phyloP scores from a whole-genome alignment of 2,888 invertebrate species.

The Volucella bombylans region DNA sequence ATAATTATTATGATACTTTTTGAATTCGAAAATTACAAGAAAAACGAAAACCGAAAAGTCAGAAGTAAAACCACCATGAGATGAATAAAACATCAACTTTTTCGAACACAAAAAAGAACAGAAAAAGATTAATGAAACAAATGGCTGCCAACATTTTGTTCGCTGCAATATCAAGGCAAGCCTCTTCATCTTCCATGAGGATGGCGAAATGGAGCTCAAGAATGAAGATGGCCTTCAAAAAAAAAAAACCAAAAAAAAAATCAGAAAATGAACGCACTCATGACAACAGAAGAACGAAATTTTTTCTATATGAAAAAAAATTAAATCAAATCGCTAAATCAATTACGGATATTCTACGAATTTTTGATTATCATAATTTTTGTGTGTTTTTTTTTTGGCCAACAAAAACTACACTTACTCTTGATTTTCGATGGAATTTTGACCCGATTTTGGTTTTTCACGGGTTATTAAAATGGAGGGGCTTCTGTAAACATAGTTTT shows the following conservation, averaged over 20 bases:
- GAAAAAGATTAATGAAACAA: slow-evolving; percentile 17
- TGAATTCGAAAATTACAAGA: slow-evolving; percentile 17
- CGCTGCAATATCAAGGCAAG: slow-evolving; percentile 14
- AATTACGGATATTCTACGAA: slow-evolving; percentile 55
- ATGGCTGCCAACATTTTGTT: slow-evolving; percentile 20
- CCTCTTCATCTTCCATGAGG: slow-evolving; percentile 34
- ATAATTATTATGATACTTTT: background rate
- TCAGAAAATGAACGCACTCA: background rate
- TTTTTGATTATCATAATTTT: background rate
- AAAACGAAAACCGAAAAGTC: background rate
- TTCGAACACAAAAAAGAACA: background rate
- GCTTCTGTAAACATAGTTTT: slow-evolving; percentile 79
- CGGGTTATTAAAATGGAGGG: slow-evolving; percentile 78
- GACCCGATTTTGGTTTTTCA: slow-evolving; percentile 79
- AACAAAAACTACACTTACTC: slow-evolving; percentile 80
- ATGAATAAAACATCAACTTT: slow-evolving; percentile 41
- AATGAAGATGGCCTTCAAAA: slow-evolving; percentile 1
- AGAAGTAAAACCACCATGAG: slow-evolving; percentile 47
- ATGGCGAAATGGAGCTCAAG: slow-evolving; percentile 11
- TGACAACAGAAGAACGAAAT: slow-evolving; percentile 22
- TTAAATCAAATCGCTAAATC: slow-evolving; percentile 49
- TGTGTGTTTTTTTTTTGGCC: slow-evolving; percentile 24
- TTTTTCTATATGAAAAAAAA: slow-evolving; percentile 17
- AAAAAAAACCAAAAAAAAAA: background rate
- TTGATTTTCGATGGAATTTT: slow-evolving; percentile 80